Conservation (phyloP, 2,888 invertebrate species). For the Chymomyza procnemis region DNA sequence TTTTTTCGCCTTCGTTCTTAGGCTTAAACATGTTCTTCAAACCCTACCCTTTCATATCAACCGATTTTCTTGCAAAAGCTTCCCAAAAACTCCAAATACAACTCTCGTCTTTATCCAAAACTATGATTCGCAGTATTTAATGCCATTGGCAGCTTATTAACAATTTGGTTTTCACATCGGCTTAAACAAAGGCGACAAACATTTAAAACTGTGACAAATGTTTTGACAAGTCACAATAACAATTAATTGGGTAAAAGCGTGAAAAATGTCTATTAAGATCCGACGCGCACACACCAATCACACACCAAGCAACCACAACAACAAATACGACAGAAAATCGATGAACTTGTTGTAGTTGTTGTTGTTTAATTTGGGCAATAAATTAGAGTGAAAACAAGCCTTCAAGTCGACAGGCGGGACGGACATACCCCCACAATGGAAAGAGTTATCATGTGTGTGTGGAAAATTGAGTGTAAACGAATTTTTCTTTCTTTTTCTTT, state of each 20-base stretch:
- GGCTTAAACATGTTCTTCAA: too few relatives aligned
- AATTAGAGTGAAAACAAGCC: slow-evolving; percentile 61
- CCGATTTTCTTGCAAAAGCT: too few relatives aligned
- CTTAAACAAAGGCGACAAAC: background rate
- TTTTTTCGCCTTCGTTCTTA: too few relatives aligned
- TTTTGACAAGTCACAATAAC: slow-evolving; percentile 56
- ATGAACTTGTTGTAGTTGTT: slow-evolving; percentile 57
- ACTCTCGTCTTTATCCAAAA: background rate
- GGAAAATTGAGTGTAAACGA: slow-evolving; percentile 19
- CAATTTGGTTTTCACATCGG: background rate
- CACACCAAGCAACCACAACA: background rate
- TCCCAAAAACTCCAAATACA: too few relatives aligned
- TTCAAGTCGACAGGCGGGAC: slow-evolving; percentile 28
- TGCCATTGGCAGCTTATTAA: background rate
- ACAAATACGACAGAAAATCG: slow-evolving; percentile 42
- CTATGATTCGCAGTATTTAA: background rate
- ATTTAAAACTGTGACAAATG: slow-evolving; percentile 41
- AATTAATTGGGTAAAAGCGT: slow-evolving; percentile 67
- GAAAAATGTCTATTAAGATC: slow-evolving; percentile 49
- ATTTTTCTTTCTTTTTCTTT: slow-evolving; percentile 8
- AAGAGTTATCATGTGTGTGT: slow-evolving; percentile 51
- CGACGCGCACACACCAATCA: slow-evolving; percentile 1
- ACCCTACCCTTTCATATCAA: too few relatives aligned
- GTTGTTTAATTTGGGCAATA: slow-evolving; percentile 39
- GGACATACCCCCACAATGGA: slow-evolving; percentile 31